These are phyloP conservation scores for Cladorhizidae sp. DNA, from an alignment of 37 sponge, comb jelly and placozoan species.

Conservation along the genomic window DNA sequence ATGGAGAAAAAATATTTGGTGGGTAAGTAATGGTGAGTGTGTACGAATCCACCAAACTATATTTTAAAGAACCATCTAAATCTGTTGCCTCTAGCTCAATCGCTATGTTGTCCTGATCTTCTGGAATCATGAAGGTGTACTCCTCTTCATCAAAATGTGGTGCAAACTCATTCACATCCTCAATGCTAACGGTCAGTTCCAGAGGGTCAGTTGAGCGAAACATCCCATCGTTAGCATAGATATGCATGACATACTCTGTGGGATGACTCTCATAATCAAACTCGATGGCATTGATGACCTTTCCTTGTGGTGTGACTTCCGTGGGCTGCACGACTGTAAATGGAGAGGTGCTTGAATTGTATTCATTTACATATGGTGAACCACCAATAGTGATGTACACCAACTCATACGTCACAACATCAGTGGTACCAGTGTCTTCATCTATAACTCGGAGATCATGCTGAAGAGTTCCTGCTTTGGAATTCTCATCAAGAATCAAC, in stretches of 20 bases:
- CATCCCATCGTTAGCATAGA: constrained; percentile 21
- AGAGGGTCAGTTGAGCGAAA: constrained; percentile 3
- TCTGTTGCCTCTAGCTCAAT: constrained; percentile 27
- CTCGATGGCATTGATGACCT: constrained; percentile 1
- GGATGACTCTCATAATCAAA: constrained; percentile 43
- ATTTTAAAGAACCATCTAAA: constrained; percentile 14
- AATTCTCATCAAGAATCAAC: constrained; percentile 11
- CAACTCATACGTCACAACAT: constrained; percentile 7
- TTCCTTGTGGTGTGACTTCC: background rate
- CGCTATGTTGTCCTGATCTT: constrained; percentile 23
- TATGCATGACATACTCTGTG: constrained; percentile 5
- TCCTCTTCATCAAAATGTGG: constrained; percentile 26
- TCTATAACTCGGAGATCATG: constrained; percentile 18
- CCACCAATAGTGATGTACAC: constrained; percentile 9
- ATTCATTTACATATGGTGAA: background rate
- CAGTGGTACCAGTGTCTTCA: constrained; percentile 22
- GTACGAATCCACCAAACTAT: constrained; percentile 6
- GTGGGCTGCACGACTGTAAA: constrained; percentile 24
- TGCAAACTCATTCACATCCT: constrained; percentile 41
- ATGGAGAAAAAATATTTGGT: background rate
- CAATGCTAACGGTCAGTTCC: background rate
- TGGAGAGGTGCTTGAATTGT: background rate
- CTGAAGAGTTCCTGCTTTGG: background rate
- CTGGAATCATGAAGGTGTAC: constrained; percentile 32
- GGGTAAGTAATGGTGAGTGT: background rate